A percentile compares a stretch with the other conserved stretches of the same genome.
These are phyloP conservation scores for Prolemur simus DNA, from an alignment of 2,113 vertebrate species.

Conservation along the genomic window DNA sequence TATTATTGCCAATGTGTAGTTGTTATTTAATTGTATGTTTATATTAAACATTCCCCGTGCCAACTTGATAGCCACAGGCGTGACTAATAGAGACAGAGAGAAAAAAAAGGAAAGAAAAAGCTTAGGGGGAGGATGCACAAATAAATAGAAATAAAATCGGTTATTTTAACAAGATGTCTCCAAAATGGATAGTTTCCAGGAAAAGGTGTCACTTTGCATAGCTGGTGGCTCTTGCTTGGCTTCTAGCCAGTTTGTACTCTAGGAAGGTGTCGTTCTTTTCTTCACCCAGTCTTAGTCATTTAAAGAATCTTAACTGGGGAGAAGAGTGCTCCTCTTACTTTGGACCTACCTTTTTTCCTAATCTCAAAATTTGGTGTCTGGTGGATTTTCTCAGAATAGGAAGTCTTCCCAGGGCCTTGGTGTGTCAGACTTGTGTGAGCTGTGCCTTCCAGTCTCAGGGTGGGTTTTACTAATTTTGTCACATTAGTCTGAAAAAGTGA, in stretches of 20 bases:
- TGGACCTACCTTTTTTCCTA: not conserved
- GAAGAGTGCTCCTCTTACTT: not conserved
- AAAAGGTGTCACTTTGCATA: not conserved
- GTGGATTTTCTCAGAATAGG: not conserved
- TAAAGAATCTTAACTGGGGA: not conserved
- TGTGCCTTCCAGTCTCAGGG: not conserved
- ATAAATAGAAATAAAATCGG: not conserved
- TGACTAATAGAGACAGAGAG: not conserved
- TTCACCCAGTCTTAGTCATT: not conserved
- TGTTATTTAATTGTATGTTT: slow-evolving; percentile 59
- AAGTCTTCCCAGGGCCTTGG: not conserved
- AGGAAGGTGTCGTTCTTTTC: not conserved
- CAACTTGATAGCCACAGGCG: not conserved
- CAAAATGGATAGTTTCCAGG: not conserved
- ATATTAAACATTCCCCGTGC: not conserved
- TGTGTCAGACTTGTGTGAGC: not conserved
- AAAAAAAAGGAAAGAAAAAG: not conserved
- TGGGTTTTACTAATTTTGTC: slow-evolving; percentile 13
- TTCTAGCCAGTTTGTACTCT: not conserved
- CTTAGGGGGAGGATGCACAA: not conserved
- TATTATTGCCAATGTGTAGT: not conserved
- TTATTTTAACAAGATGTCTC: slow-evolving; percentile 17
- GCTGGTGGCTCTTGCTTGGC: not conserved
- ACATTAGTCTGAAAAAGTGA: not conserved
- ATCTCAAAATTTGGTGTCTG: not conserved